Conservation (phyloP, 2,888 invertebrate species). For the Cosmorhoe ocellata region DNA sequence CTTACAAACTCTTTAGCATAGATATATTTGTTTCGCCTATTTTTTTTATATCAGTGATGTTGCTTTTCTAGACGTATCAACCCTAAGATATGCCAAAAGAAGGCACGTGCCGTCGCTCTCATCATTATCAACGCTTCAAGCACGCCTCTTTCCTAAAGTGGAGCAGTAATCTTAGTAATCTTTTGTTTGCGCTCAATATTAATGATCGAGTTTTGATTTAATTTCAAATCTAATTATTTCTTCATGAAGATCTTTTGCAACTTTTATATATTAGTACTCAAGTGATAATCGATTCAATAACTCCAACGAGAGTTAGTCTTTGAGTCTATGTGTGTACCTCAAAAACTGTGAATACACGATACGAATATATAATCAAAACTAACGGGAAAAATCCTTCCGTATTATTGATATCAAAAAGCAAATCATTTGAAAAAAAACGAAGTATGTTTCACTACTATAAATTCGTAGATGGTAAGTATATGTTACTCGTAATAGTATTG, state of each 20-base stretch:
- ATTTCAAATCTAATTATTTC: constrained; percentile 35
- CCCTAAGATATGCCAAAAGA: constrained; percentile 39
- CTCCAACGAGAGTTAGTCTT: no score
- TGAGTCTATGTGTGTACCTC: no score
- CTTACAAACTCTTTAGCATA: no score
- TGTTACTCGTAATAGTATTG: constrained; percentile 2
- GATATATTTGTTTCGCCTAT: constrained; percentile 4
- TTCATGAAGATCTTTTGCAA: constrained; percentile 26
- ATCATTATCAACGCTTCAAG: constrained; percentile 30
- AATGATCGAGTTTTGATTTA: constrained; percentile 40
- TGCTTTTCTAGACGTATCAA: constrained; percentile 20
- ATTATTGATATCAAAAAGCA: no score
- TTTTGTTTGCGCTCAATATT: constrained; percentile 54
- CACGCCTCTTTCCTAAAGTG: constrained; percentile 34
- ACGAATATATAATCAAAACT: no score
- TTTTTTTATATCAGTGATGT: constrained; percentile 1
- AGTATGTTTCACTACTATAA: no score
- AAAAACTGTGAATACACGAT: no score
- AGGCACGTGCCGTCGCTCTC: constrained; percentile 65
- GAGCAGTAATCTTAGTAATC: constrained; percentile 52
- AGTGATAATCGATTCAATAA: no score
- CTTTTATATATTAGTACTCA: no score
- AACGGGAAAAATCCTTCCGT: no score
- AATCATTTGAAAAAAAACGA: no score
- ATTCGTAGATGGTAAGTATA: no score